Evolutionary conservation across 2,888 invertebrate genomes (phyloP), one percentile per base, ranked within the genome.

Genomic region (Gasteruption jaculator): DNA sequence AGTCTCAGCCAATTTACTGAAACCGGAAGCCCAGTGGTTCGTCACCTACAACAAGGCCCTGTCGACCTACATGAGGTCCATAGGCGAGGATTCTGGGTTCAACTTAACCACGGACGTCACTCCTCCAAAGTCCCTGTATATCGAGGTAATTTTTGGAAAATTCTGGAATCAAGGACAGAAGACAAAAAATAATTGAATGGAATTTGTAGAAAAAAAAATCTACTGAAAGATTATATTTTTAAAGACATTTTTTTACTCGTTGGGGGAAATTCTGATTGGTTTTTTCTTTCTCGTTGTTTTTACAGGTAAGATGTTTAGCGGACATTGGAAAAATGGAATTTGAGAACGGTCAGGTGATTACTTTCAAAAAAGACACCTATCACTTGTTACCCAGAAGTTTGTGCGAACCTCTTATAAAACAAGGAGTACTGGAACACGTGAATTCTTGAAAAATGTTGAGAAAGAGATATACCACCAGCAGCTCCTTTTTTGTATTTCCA

Each of bases 321-420:
- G 92, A 97, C 70, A 93, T 93, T 72, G 97, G 97, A 1, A 92
- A 90, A 66, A 82, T 92, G 57, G 96, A 96, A 71, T 76, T 95
- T 7, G 91, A 91, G 57, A 91, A 92, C 73, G 97, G 96, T n/a
- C 88, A 89, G 61, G 80, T 88, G 4, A 80, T 97, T 15, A 77
- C 86, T 51, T 74, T 97, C 14, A 92, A 89, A 68, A 91, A 90
- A 69, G 89, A 94, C 63, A 91, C 90, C 50, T 84, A 91, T 71
- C 93, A 95, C 72, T 87, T 89, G 63, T 73, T 96, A 44, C 89
- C 93, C 3, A 80, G 92, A 46, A 80, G 84, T 0, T 89, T 91
- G 64, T 92, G 93, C 65, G 94, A 95, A 70, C 84, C 89, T 31
- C 76, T 95, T 8, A 89, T 95, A 48, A 76, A 92, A 38, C 91